Conservation (phyloP, 2,888 invertebrate genomes). For the Alloscopus bannaensis region DNA sequence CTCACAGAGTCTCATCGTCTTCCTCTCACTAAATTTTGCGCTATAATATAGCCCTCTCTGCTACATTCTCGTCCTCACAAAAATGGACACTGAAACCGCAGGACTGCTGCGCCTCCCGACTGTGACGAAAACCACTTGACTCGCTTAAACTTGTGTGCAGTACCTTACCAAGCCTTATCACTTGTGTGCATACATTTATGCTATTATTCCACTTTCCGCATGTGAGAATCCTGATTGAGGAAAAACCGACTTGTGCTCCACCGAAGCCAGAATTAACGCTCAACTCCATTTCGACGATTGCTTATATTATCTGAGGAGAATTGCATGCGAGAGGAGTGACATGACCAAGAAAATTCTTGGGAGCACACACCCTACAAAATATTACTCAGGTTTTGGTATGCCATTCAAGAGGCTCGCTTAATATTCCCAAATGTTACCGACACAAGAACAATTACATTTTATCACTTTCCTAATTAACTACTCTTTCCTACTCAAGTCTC, state of each 20-base stretch:
- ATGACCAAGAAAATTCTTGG: background rate
- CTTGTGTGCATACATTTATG: constrained; percentile 6
- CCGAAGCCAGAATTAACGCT: too few species aligned
- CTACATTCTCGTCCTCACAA: constrained; percentile 49
- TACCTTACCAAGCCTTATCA: constrained; percentile 11
- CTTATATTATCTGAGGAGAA: background rate
- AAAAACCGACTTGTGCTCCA: background rate
- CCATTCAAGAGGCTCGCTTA: too few species aligned
- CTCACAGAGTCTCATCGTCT: constrained; percentile 24
- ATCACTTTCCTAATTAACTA: constrained; percentile 54
- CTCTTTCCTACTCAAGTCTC: constrained; percentile 29
- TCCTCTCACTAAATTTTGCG: constrained; percentile 33
- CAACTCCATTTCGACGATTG: background rate
- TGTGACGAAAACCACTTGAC: constrained; percentile 63
- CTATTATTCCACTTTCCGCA: too few species aligned
- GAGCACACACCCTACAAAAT: too few species aligned
- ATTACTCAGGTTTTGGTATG: constrained; percentile 27
- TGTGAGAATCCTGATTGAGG: constrained; percentile 29
- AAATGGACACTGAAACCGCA: constrained; percentile 63
- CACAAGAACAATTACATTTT: constrained; percentile 54
- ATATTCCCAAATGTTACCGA: constrained; percentile 48
- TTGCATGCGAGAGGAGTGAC: background rate
- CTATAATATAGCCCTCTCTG: constrained; percentile 39
- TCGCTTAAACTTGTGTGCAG: constrained; percentile 26
- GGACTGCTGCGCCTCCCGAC: constrained; percentile 59